Percentiles rank a stretch among this genome's conserved stretches.
Evolutionary conservation across 2,888 invertebrate species (phyloP).

Genomic region (Muscina levida): DNA sequence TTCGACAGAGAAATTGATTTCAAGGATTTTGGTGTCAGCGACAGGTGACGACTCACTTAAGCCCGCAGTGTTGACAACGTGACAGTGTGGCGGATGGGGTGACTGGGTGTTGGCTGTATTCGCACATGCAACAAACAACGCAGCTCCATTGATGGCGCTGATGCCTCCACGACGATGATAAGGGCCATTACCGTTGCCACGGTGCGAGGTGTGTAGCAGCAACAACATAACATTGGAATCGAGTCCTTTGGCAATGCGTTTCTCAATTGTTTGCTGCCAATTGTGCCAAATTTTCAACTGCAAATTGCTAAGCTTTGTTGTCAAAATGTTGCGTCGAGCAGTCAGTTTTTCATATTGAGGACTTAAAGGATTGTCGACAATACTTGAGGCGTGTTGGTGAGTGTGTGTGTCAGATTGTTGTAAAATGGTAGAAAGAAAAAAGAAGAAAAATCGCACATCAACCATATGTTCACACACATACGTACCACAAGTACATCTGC

Average conservation of each 20-base stretch:
- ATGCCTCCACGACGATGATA: conserved; percentile 10
- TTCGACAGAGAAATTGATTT: conserved; percentile 79
- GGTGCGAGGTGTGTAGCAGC: conserved; percentile 10
- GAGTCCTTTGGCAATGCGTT: conserved; percentile 79
- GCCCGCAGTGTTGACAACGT: conserved; percentile 14
- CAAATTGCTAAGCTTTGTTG: conserved; percentile 79
- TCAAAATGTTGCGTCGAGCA: conserved; percentile 73
- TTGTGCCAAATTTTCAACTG: conserved; percentile 80
- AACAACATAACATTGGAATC: conserved; percentile 73
- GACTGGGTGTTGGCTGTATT: conserved; percentile 51
- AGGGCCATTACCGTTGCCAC: background rate
- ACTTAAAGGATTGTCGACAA: conserved; percentile 53
- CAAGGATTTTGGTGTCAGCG: conserved; percentile 64
- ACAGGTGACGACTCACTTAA: conserved; percentile 52
- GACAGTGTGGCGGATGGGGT: conserved; percentile 31
- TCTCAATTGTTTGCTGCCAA: conserved; percentile 81
- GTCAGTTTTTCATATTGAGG: conserved; percentile 69
- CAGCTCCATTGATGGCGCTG: background rate
- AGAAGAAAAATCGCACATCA: background rate
- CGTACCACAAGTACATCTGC: background rate
- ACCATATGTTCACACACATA: background rate
- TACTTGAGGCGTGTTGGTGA: conserved; percentile 21
- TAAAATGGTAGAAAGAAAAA: conserved; percentile 7
- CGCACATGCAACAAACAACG: conserved; percentile 27
- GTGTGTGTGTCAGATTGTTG: too few species aligned